Evolutionary conservation across 2,797 vertebrate species (phyloP).

Genomic region (Pelodytes ibericus): DNA sequence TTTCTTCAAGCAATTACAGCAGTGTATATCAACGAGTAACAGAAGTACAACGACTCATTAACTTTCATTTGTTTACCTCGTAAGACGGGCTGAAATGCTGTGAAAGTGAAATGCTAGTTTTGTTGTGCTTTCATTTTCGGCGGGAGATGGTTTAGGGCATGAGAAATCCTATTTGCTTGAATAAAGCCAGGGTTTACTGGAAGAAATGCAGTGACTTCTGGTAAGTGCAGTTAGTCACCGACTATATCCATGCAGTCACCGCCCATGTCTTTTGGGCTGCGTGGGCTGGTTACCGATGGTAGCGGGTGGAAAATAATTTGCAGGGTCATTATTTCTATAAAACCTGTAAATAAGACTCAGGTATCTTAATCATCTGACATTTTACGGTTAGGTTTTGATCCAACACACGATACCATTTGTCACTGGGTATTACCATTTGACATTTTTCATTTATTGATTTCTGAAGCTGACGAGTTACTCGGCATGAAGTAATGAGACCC

Average conservation of each 20-base stretch:
- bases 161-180: slow-evolving; percentile 22
- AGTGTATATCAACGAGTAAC: neutral
- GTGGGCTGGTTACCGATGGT: slow-evolving; percentile 67
- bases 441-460: neutral
- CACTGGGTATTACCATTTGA: neutral
- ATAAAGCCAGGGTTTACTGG: slow-evolving; percentile 32
- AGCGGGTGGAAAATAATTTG: slow-evolving; percentile 64
- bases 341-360: neutral
- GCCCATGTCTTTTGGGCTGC: slow-evolving; percentile 34
- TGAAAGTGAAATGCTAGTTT: neutral
- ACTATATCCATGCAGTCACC: slow-evolving; percentile 39
- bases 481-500: slow-evolving; percentile 46
- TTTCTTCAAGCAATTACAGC: no score
- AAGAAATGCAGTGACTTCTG: slow-evolving; percentile 40
- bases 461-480: slow-evolving; percentile 36
- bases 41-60: neutral
- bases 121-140: slow-evolving; percentile 8
- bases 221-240: slow-evolving; percentile 52
- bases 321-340: slow-evolving; percentile 50
- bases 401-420: slow-evolving; percentile 13
- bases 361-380: no score
- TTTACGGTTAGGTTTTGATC: slow-evolving; percentile 25
- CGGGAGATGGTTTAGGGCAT: neutral
- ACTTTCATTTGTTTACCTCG: neutral
- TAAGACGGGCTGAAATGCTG: neutral